Conservation (phyloP, 1,140 invertebrate genomes). For the Heliconius melpomene region DNA sequence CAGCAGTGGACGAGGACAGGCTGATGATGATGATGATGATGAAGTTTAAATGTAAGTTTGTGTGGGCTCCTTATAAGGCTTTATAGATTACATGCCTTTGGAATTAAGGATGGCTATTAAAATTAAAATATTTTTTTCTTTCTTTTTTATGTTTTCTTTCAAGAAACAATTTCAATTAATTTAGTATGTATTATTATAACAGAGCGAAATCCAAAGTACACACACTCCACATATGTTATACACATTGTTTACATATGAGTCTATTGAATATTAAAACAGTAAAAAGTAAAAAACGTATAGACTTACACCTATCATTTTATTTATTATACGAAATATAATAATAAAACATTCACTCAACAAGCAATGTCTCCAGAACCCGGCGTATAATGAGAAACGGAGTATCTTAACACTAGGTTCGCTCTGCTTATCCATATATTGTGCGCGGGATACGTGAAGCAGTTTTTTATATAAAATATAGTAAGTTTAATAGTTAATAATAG, state of each 20-base stretch:
- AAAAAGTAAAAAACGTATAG: not conserved
- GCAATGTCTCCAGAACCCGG: no score
- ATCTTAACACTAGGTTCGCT: no score
- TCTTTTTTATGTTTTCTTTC: not conserved
- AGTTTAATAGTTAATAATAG: no score
- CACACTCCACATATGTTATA: not conserved
- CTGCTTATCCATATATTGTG: no score
- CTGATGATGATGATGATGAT: no score
- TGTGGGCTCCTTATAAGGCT: not conserved
- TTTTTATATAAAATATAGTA: no score
- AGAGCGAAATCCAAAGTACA: not conserved
- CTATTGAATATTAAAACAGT: not conserved
- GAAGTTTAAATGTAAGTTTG: not conserved
- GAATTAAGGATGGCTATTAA: not conserved
- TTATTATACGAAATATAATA: not conserved
- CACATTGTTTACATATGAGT: not conserved
- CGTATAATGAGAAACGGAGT: no score
- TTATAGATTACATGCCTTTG: not conserved
- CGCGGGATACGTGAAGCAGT: no score
- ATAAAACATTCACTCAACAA: no score
- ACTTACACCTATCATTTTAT: not conserved
- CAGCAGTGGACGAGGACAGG: no score
- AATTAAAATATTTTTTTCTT: not conserved
- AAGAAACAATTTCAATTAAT: no score
- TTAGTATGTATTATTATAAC: not conserved